Base-by-base conservation (phyloP, 2,797 vertebrate genomes). In the Rhabdomys pumilio region DNA sequence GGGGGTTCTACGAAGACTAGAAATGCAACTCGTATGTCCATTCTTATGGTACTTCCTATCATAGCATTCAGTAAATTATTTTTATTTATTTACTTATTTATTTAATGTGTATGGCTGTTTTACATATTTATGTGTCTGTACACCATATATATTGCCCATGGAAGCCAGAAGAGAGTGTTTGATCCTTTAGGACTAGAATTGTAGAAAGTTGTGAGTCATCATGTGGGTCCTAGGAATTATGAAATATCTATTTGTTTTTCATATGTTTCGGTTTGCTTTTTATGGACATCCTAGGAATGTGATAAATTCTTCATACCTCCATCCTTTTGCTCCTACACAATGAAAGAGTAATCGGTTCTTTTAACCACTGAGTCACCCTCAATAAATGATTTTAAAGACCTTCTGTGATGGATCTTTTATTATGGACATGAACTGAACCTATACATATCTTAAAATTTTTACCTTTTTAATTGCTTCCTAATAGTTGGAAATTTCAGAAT, bases 181-280 rank as follows among this genome's bases (percentile, higher is more conserved):
- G 44, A 85, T 67, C 61, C 83, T 85, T 85, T n/a, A 85, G 19
- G 44, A 50, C 63, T 22, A 41, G 26, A 65, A 47, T 47, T 47
- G 47, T 19, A 31, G 38, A 29, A 8, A 84, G 19, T 44, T 9
- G 17, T 85, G 44, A 67, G 31, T 19, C 41, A 50, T 84, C 41
- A 34, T 84, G 41, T 84, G 41, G 17, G 61, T 85, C 17, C 61
- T 85, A 61, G 11, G 82, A 85, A 67, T 85, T 29, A 67, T 50
- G 41, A 85, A 34, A 22, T 34, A 50, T 34, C 41, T n/a, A 31
- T 82, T 57, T 55, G 20, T 67, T 86, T 86, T 53, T 47, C 29
- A 31, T 38, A 73, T 73, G 38, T 53, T 81, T 89, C 34, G 11
- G 22, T 94, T 92, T 94, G 22, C 26, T 94, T 90, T 93, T 84